phyloP scores from a whole-genome alignment of 2,797 vertebrate species.

The Sebastes matsubarae region DNA sequence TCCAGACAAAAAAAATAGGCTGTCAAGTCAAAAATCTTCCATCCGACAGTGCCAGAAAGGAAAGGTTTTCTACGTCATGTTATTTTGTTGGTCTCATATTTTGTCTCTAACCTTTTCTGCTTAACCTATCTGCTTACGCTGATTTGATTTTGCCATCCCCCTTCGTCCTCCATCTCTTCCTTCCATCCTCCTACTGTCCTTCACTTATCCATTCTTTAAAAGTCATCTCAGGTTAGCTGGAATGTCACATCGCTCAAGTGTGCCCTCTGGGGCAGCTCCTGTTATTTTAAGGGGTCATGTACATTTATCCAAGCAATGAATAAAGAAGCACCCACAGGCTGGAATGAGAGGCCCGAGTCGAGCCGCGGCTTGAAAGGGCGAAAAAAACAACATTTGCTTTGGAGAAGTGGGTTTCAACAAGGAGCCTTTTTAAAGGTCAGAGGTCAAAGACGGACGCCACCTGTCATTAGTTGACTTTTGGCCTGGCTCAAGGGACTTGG shows the following conservation, averaged over 20 bases:
- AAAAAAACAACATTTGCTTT: conserved; percentile 62
- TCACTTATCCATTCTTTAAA: conserved; percentile 72
- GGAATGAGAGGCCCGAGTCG: conserved; percentile 15
- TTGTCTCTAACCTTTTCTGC: conserved; percentile 72
- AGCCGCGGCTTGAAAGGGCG: conserved; percentile 26
- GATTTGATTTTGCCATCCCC: conserved; percentile 68
- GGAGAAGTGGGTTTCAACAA: conserved; percentile 24
- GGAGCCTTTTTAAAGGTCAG: conserved; percentile 45
- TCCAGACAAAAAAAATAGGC: background rate
- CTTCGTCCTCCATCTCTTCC: conserved; percentile 26
- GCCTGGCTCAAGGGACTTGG: conserved; percentile 5
- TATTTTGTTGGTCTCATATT: conserved; percentile 26
- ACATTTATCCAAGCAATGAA: conserved; percentile 76
- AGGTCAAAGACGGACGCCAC: conserved; percentile 44
- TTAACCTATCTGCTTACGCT: conserved; percentile 66
- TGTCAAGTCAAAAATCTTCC: background rate
- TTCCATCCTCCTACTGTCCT: conserved; percentile 49
- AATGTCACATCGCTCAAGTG: conserved; percentile 77
- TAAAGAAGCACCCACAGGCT: conserved; percentile 62
- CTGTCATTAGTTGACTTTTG: conserved; percentile 49
- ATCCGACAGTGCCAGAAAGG: background rate
- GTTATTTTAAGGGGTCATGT: conserved; percentile 78
- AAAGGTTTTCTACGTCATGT: conserved; percentile 19
- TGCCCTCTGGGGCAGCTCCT: conserved; percentile 68
- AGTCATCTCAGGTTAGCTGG: conserved; percentile 73